Evolutionary conservation across 2,797 vertebrate genomes (phyloP).

Genomic region (Melanotaenia maccullochi): DNA sequence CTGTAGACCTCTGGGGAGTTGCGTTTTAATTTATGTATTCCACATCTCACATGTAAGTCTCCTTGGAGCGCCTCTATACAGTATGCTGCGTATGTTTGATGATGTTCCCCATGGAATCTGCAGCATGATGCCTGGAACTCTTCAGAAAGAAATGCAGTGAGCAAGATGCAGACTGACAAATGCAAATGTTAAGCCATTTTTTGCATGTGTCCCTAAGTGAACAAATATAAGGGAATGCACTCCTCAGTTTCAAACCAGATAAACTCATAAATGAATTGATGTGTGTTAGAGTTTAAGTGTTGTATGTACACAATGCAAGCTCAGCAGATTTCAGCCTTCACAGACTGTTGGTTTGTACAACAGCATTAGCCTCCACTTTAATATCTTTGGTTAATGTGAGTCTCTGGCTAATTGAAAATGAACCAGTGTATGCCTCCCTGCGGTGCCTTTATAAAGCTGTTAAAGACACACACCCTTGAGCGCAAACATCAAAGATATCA

Average conservation of each 20-base stretch:
- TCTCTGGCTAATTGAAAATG: constrained; percentile 83
- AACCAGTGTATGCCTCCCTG: constrained; percentile 73
- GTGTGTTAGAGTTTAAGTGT: constrained; percentile 30
- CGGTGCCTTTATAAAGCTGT: constrained; percentile 70
- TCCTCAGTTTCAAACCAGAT: constrained; percentile 24
- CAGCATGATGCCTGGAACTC: constrained; percentile 15
- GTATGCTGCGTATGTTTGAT: constrained; percentile 23
- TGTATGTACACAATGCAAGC: constrained; percentile 58
- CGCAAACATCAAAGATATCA: constrained; percentile 53
- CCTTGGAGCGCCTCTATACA: background rate
- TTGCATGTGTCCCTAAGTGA: constrained; percentile 6
- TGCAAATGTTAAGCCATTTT: constrained; percentile 24
- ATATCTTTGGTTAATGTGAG: constrained; percentile 80
- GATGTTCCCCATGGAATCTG: constrained; percentile 22
- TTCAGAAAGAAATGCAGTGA: constrained; percentile 19
- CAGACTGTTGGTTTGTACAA: constrained; percentile 78
- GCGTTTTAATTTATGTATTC: constrained; percentile 19
- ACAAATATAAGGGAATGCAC: constrained; percentile 19
- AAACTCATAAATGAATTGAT: constrained; percentile 22
- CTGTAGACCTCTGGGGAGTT: background rate
- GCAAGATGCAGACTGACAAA: constrained; percentile 28
- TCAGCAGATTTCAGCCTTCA: constrained; percentile 77
- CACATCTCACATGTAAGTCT: constrained; percentile 8
- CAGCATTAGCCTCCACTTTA: constrained; percentile 76
- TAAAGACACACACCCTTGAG: constrained; percentile 61